phyloP scores from a whole-genome alignment of 2,113 vertebrate species.

The Clarias macrocephalus region DNA sequence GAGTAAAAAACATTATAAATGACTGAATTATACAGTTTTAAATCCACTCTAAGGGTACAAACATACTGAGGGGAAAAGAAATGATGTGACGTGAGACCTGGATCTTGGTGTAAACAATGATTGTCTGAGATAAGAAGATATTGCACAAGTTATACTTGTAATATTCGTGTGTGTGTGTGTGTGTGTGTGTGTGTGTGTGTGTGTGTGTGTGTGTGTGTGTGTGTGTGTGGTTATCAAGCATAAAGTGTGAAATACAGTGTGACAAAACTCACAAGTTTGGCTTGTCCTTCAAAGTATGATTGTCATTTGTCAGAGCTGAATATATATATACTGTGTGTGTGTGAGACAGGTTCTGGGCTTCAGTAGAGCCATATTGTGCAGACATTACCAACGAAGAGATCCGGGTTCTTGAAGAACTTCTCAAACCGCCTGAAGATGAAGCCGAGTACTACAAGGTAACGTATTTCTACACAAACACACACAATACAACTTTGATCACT shows the following conservation, averaged over 20 bases:
- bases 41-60: background rate
- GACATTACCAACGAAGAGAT: constrained; percentile 97
- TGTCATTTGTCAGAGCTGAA: background rate
- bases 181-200: too few relatives aligned
- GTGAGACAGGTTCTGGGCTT: constrained; percentile 89
- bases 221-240: too few relatives aligned
- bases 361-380: constrained; percentile 93
- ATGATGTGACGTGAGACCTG: too few relatives aligned
- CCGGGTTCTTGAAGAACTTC: constrained; percentile 88
- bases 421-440: constrained; percentile 93
- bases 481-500: background rate
- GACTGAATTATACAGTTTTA: background rate
- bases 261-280: background rate
- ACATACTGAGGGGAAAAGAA: background rate
- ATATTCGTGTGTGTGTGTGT: too few relatives aligned
- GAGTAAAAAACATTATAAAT: too few relatives aligned
- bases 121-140: too few relatives aligned
- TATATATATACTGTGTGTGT: background rate
- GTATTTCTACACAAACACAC: too few relatives aligned
- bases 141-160: too few relatives aligned
- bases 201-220: too few relatives aligned
- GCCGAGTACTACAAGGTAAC: constrained; percentile 94
- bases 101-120: too few relatives aligned
- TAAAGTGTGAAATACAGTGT: background rate
- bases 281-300: background rate